A percentile compares a stretch with the other conserved stretches of the same genome.
phyloP scores from a whole-genome alignment of 2,888 invertebrate genomes.

The Gymnoscelis rufifasciata region DNA sequence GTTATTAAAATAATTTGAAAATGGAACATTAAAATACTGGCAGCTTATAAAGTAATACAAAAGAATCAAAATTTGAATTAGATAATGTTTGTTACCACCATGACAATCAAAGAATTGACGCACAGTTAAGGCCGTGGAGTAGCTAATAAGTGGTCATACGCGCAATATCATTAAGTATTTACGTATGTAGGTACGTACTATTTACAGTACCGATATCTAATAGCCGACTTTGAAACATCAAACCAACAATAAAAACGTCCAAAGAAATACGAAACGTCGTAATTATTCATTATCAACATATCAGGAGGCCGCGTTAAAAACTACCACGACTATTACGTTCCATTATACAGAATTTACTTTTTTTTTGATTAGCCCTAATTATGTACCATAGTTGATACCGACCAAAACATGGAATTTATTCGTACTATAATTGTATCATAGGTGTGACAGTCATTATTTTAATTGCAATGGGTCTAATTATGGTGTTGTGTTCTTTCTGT shows the following conservation, averaged over 20 bases:
- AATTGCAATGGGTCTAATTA: constrained; percentile 71
- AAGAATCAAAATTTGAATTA: background rate
- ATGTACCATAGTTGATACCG: constrained; percentile 37
- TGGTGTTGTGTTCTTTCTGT: constrained; percentile 57
- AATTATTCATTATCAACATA: constrained; percentile 46
- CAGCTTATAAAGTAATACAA: background rate
- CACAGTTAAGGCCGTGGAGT: background rate
- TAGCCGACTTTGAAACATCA: constrained; percentile 26
- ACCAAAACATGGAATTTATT: constrained; percentile 64
- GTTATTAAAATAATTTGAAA: no score
- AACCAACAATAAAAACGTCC: constrained; percentile 32
- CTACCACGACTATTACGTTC: constrained; percentile 36
- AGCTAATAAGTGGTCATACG: background rate
- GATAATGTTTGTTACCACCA: background rate
- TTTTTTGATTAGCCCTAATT: constrained; percentile 53
- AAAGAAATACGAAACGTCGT: constrained; percentile 26
- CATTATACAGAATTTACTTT: constrained; percentile 49
- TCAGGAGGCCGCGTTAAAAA: constrained; percentile 43
- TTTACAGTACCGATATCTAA: constrained; percentile 27
- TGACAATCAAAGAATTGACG: background rate
- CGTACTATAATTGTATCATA: constrained; percentile 71
- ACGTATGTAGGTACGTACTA: constrained; percentile 13
- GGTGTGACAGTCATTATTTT: constrained; percentile 78
- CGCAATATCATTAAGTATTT: constrained; percentile 22
- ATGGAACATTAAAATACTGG: no score